Percentiles rank a stretch among this genome's conserved stretches.
Conservation (phyloP, 2,888 invertebrate species). For the Drosophila mercatorum region DNA sequence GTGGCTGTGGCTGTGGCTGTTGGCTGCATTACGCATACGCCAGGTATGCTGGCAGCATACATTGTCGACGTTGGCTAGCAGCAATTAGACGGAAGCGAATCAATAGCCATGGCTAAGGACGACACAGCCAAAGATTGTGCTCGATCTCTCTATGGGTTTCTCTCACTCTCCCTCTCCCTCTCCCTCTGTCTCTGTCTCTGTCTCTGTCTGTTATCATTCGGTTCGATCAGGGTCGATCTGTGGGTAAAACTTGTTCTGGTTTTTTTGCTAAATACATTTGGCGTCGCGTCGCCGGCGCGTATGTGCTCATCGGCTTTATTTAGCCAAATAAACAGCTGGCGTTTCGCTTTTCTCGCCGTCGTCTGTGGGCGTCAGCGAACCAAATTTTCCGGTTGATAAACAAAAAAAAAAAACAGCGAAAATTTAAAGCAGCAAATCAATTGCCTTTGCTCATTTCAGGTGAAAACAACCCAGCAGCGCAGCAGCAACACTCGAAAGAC, state of each 20-base stretch:
- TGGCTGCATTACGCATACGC: conserved; percentile 59
- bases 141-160: conserved; percentile 20
- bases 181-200: conserved; percentile 31
- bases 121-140: conserved; percentile 40
- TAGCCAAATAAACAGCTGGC: conserved; percentile 71
- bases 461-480: conserved; percentile 84
- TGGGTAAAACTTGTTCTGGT: conserved; percentile 3
- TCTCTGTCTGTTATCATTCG: conserved; percentile 1
- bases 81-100: conserved; percentile 41
- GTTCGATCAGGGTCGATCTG: conserved; percentile 6
- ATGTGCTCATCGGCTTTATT: conserved; percentile 77
- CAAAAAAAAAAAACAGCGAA: conserved; percentile 32
- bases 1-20: neutral
- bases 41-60: conserved; percentile 47
- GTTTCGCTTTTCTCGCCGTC: conserved; percentile 23
- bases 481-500: conserved; percentile 37
- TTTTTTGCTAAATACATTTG: conserved; percentile 28
- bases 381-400: conserved; percentile 66
- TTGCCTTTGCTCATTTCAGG: conserved; percentile 82
- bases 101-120: conserved; percentile 69
- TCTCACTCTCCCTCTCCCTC: neutral
- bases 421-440: conserved; percentile 1
- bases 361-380: conserved; percentile 14
- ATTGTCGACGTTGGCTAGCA: conserved; percentile 48
- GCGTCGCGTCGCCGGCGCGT: conserved; percentile 50